These are phyloP conservation scores for Globicephala melas DNA, from an alignment of 2,113 vertebrate genomes.

Conservation along the genomic window DNA sequence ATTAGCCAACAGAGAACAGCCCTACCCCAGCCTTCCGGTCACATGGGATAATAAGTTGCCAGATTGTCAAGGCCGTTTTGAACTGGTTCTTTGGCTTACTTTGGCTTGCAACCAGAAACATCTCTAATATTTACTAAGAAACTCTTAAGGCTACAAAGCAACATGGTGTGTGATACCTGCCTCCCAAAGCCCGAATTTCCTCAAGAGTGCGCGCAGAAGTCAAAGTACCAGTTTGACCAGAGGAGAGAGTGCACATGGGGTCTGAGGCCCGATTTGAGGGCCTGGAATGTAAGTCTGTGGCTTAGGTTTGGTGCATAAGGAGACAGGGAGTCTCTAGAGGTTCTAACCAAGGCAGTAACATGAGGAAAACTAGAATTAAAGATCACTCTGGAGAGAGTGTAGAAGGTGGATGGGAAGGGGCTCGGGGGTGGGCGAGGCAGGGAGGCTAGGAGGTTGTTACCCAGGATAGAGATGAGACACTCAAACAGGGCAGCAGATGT, in stretches of 20 bases:
- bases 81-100: background rate
- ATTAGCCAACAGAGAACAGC: background rate
- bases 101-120: background rate
- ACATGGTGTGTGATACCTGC: background rate
- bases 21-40: background rate
- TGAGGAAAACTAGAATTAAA: background rate
- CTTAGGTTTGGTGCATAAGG: background rate
- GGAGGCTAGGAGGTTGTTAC: background rate
- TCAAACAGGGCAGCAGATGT: background rate
- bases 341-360: background rate
- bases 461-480: background rate
- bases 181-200: background rate
- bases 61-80: background rate
- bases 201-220: background rate
- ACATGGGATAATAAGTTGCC: background rate
- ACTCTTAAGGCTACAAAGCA: background rate
- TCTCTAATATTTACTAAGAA: background rate
- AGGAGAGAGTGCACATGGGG: background rate
- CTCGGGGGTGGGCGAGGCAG: rapidly evolving
- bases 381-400: background rate
- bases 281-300: background rate
- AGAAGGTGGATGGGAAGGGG: background rate
- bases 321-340: background rate
- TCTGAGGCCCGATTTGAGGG: background rate
- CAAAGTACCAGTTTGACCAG: background rate